Conservation (phyloP, 2,888 invertebrate genomes). For the Scaptomyza polygonia region DNA sequence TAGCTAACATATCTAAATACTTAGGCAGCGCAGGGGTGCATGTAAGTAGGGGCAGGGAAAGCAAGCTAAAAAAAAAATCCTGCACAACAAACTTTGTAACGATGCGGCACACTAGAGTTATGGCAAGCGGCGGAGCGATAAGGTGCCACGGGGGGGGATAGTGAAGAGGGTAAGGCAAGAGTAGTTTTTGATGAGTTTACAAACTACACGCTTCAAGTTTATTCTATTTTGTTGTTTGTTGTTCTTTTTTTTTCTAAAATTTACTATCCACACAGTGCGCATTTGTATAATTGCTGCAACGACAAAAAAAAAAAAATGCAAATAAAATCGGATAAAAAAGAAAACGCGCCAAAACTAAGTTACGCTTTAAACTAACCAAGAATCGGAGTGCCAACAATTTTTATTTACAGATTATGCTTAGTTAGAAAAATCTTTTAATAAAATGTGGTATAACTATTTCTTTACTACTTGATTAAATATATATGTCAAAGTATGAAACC, state of each 20-base stretch:
- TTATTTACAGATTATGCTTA: not conserved
- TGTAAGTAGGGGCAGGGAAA: not conserved
- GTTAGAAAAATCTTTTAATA: not conserved
- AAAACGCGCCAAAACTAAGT: not conserved
- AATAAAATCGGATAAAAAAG: not conserved
- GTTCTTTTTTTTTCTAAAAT: no score
- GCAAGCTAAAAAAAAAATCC: not conserved
- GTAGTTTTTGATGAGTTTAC: constrained; percentile 39
- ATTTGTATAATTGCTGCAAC: constrained; percentile 55
- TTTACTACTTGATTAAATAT: no score
- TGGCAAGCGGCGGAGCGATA: not conserved
- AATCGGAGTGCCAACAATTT: not conserved
- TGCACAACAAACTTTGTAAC: constrained; percentile 62
- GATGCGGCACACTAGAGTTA: constrained; percentile 17
- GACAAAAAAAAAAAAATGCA: constrained; percentile 20
- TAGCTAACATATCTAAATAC: constrained; percentile 61
- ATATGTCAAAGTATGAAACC: no score
- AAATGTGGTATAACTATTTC: not conserved
- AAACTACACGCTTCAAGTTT: constrained; percentile 59
- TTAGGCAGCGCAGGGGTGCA: constrained; percentile 20
- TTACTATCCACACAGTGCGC: constrained; percentile 9
- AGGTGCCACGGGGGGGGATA: not conserved
- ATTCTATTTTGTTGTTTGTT: no score
- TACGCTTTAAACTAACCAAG: not conserved
- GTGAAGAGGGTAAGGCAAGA: constrained; percentile 5